Evolutionary conservation across 2,113 vertebrate species (phyloP).

Genomic region (Cichladusa arquata): DNA sequence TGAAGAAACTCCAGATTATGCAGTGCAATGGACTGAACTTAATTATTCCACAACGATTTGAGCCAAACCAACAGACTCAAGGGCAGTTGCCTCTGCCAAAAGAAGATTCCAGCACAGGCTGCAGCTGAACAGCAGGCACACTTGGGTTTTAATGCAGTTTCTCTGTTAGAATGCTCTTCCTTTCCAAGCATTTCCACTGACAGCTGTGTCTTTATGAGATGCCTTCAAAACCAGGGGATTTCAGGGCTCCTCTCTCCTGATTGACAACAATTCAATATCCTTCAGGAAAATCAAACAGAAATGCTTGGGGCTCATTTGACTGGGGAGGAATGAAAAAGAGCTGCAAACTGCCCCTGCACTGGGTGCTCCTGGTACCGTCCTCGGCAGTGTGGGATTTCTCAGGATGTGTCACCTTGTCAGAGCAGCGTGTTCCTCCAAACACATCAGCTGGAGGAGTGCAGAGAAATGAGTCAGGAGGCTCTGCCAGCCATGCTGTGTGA

Average conservation of each 20-base stretch:
- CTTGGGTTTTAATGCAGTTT: neutral
- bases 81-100: constrained; percentile 2
- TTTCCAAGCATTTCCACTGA: neutral
- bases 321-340: constrained; percentile 38
- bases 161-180: neutral
- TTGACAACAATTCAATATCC: constrained; percentile 12
- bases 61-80: neutral
- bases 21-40: neutral
- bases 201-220: constrained; percentile 30
- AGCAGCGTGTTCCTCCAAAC: constrained; percentile 60
- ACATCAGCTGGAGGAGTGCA: constrained; percentile 64
- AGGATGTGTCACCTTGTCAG: constrained; percentile 68
- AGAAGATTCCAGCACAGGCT: neutral
- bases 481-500: constrained; percentile 7
- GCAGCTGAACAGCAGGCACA: neutral
- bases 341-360: neutral
- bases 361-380: constrained; percentile 33
- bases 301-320: constrained; percentile 19
- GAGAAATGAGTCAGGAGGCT: constrained; percentile 57
- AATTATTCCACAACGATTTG: neutral
- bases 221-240: neutral
- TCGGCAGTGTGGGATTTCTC: constrained; percentile 58
- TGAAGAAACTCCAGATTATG: constrained; percentile 18
- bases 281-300: constrained; percentile 39
- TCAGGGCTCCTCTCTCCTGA: constrained; percentile 24